Percentiles rank a stretch among this genome's conserved stretches.
These are phyloP conservation scores for Chrysolina haemoptera DNA, from an alignment of 2,888 invertebrate genomes.

Conservation along the genomic window DNA sequence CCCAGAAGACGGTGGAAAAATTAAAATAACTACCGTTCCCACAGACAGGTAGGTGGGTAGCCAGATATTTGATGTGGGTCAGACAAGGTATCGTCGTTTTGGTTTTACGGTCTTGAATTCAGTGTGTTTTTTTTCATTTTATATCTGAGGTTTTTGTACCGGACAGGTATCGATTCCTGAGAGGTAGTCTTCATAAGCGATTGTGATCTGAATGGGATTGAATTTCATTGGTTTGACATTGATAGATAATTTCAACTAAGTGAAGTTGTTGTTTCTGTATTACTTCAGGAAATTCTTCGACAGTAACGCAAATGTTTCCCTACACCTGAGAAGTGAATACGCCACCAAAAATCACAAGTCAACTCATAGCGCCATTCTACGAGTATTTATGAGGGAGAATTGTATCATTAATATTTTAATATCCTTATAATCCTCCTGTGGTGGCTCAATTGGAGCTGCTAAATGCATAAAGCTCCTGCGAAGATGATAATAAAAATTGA, in stretches of 20 bases:
- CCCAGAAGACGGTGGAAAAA: constrained; percentile 15
- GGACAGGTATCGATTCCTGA: constrained; percentile 2
- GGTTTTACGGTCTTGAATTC: constrained; percentile 16
- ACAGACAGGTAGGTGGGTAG: constrained; percentile 39
- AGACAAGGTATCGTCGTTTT: constrained; percentile 36
- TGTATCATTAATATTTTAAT: too few relatives aligned
- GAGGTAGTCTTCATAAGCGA: neutral
- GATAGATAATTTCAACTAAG: neutral
- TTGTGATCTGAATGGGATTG: neutral
- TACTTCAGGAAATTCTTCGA: too few relatives aligned
- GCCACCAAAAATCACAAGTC: too few relatives aligned
- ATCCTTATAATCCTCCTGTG: too few relatives aligned
- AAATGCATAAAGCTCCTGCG: too few relatives aligned
- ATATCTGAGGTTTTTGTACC: neutral
- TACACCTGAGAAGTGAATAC: too few relatives aligned
- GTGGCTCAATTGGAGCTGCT: too few relatives aligned
- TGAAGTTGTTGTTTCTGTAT: too few relatives aligned
- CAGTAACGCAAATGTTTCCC: too few relatives aligned
- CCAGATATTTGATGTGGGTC: constrained; percentile 44
- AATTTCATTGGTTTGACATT: neutral
- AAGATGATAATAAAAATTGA: too few relatives aligned
- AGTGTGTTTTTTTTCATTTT: constrained; percentile 3
- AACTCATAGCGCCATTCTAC: too few relatives aligned
- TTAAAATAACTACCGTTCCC: constrained; percentile 44
- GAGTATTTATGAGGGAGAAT: too few relatives aligned